Evolutionary conservation across 1,140 invertebrate genomes (phyloP), one percentile per base, ranked within the genome.

Genomic region (Listronotus bonariensis): DNA sequence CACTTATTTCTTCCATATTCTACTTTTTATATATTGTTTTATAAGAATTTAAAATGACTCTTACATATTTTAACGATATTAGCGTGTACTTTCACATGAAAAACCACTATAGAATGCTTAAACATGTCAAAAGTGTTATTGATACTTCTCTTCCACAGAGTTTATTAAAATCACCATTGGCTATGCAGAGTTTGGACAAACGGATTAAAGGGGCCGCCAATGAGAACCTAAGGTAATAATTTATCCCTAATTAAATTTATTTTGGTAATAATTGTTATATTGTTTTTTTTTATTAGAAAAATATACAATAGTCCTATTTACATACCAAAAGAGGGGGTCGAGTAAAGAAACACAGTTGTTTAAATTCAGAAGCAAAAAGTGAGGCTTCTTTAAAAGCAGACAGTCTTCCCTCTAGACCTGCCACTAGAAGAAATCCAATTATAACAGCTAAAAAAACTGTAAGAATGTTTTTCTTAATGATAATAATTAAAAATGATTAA

Each of bases 41-140:
- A 52, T 5, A 6, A 45, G 14, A 7, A 45, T 11, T 7, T 3
- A 51, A 17, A 11, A 66, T 66, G 64, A 59, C 55, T 58, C 26
- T 60, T 12, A 42, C 42, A 48, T 66, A 60, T 54, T 66, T 66
- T 34, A 60, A 66, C 26, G 56, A 72, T 52, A 65, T 71, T 43
- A 66, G 66, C 14, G 53, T 68, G 40, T 73, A 68, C 60, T 71
- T 71, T 56, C 72, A 74, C 42, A 74, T 74, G 72, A 65, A 40
- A 51, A 71, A 72, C 51, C 72, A 74, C 55, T 74, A 72, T 58
- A 68, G 57, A 55, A 68, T 65, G 54, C 42, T 74, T 17, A 69
- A 48, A 52, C 68, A 68, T 26, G 69, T 68, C 36, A 72, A 72
- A 70, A 64, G 66, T 43, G 56, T 67, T 12, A 65, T 72, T 51